Conservation (phyloP, 2,113 vertebrate species). For the Athene noctua region DNA sequence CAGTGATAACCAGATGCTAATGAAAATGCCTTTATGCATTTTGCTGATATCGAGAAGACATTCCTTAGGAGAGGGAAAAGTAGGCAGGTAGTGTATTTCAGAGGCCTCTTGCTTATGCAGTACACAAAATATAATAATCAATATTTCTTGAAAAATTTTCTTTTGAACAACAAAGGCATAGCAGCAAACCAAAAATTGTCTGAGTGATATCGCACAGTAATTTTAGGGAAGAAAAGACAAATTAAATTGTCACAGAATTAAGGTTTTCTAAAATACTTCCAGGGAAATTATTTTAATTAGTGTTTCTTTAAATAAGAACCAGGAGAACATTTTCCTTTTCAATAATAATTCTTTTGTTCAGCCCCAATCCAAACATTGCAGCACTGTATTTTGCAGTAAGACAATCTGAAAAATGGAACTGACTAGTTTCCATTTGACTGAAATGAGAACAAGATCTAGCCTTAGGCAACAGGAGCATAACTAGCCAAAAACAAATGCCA, state of each 20-base stretch:
- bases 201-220: neutral
- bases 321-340: neutral
- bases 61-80: neutral
- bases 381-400: neutral
- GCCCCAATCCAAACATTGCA: neutral
- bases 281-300: conserved; percentile 18
- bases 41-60: neutral
- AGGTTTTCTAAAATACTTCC: conserved; percentile 10
- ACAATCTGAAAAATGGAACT: conserved; percentile 60
- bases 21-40: neutral
- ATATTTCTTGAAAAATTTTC: neutral
- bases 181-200: neutral
- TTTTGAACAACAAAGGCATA: neutral
- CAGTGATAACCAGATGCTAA: neutral
- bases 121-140: neutral
- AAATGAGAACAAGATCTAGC: conserved; percentile 63
- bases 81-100: neutral
- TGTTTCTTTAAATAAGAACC: conserved; percentile 25
- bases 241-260: conserved; percentile 5
- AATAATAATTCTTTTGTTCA: conserved; percentile 40
- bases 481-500: conserved; percentile 65
- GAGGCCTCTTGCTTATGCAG: neutral
- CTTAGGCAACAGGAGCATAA: conserved; percentile 52
- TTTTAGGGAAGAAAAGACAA: neutral
- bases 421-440: conserved; percentile 64